Evolutionary conservation across 2,113 vertebrate species (phyloP).

Genomic region (Hyperoodon ampullatus): DNA sequence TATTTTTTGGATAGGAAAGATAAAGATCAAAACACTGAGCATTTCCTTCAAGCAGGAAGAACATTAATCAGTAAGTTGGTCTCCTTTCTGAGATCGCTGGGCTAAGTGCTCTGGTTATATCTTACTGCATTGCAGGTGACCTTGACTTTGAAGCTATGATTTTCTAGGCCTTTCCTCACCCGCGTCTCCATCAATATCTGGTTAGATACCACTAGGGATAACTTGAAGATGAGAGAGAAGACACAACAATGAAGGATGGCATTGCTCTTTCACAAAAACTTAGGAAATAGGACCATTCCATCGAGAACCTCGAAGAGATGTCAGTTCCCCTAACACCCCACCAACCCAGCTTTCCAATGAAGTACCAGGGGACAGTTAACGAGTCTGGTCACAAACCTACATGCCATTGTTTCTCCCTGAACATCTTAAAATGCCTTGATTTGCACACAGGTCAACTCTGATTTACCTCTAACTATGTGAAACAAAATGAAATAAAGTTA

Average conservation of each 20-base stretch:
- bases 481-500: neutral
- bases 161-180: neutral
- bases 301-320: neutral
- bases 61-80: neutral
- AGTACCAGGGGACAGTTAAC: neutral
- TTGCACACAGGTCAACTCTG: neutral
- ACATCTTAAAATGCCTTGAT: neutral
- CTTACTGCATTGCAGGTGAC: neutral
- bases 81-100: neutral
- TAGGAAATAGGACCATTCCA: neutral
- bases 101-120: neutral
- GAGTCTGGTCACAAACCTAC: neutral
- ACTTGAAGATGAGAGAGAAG: neutral
- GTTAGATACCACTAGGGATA: neutral
- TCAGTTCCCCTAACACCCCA: neutral
- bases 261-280: neutral
- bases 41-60: neutral
- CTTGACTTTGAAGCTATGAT: neutral
- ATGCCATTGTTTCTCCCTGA: neutral
- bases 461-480: neutral
- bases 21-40: neutral
- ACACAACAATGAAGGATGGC: neutral
- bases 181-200: neutral
- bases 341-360: rapidly evolving
- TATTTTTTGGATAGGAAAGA: neutral